Evolutionary conservation across 2,113 vertebrate genomes (phyloP).

Genomic region (Neogale vison): DNA sequence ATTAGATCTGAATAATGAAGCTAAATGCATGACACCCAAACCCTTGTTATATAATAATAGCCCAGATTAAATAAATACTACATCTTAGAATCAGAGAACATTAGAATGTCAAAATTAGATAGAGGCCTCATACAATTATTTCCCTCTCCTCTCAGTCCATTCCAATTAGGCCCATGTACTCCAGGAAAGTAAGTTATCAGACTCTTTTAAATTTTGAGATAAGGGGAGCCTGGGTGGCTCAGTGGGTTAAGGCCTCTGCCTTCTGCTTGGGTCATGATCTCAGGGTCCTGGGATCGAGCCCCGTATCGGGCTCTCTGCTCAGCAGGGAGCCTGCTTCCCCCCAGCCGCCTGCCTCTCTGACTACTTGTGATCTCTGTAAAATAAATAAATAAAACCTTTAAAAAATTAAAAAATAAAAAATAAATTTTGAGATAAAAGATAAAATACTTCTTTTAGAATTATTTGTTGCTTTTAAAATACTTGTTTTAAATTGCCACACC

Average conservation of each 20-base stretch:
- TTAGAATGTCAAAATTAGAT: neutral
- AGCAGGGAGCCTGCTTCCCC: no score
- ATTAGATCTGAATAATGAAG: constrained; percentile 5
- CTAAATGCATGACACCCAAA: neutral
- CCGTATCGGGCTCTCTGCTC: no score
- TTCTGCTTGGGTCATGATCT: no score
- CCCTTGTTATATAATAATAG: neutral
- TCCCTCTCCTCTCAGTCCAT: neutral
- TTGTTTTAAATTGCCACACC: neutral
- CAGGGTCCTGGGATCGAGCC: no score
- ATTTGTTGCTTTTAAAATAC: neutral
- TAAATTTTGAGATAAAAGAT: constrained; percentile 27
- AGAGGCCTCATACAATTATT: neutral
- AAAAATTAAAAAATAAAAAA: no score
- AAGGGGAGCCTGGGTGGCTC: neutral
- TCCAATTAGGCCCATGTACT: neutral
- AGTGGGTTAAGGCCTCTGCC: no score
- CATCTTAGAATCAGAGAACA: neutral
- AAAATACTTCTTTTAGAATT: constrained; percentile 41
- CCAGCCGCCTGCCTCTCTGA: no score
- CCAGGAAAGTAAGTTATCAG: neutral
- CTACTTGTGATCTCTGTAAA: no score
- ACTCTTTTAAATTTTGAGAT: constrained; percentile 21
- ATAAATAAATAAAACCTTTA: no score
- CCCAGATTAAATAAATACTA: neutral